Conservation (phyloP, 2,888 invertebrate species). For the Stenchaetothrips biformis region DNA sequence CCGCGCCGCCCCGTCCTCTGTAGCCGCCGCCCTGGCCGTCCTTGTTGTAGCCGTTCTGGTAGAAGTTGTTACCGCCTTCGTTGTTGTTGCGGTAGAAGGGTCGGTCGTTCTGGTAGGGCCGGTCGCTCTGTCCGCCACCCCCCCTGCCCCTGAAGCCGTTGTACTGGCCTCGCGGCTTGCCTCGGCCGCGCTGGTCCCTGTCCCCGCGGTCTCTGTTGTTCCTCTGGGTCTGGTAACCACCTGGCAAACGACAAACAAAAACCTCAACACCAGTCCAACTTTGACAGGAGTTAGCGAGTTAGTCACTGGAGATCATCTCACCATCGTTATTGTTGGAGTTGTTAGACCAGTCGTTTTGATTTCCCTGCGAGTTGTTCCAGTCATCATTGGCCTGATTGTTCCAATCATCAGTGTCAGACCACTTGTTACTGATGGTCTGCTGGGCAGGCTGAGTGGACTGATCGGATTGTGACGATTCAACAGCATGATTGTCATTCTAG, state of each 20-base stretch:
- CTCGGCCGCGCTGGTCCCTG: not conserved
- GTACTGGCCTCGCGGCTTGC: not conserved
- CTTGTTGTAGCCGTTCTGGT: conserved; percentile 14
- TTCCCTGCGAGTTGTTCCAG: not conserved
- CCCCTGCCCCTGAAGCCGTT: not conserved
- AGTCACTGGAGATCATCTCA: not conserved
- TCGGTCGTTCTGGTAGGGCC: conserved; percentile 3
- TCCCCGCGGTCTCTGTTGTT: conserved; percentile 3
- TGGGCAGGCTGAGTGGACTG: not conserved
- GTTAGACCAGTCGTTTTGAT: not conserved
- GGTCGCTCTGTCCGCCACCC: not conserved
- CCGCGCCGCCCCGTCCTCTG: not conserved
- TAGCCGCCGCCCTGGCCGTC: conserved; percentile 1
- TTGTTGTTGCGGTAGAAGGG: conserved; percentile 2
- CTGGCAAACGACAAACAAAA: not conserved
- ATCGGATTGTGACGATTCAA: not conserved
- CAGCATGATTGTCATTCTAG: not conserved
- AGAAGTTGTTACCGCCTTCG: not conserved
- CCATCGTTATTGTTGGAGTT: not conserved
- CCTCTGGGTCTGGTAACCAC: conserved; percentile 5
- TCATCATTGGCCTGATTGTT: not conserved
- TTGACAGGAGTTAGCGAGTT: not conserved
- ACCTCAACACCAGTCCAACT: not conserved
- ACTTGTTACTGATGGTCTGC: not conserved
- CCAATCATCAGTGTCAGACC: not conserved